Percentiles rank a stretch among this genome's conserved stretches.
phyloP scores from a whole-genome alignment of 2,888 invertebrate genomes.

The Nymphalis c-album region DNA sequence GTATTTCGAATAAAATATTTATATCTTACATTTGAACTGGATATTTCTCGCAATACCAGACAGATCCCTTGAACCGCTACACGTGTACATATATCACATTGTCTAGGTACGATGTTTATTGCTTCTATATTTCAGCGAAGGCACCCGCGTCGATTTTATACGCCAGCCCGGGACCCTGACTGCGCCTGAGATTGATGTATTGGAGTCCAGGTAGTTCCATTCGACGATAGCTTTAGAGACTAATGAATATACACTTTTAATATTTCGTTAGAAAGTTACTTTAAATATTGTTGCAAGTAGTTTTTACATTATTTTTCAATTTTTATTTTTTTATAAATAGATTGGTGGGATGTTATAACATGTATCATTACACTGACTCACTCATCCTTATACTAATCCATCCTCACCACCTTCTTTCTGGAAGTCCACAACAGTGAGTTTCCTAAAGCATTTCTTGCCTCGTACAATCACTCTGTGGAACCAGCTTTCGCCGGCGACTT shows the following conservation, averaged over 20 bases:
- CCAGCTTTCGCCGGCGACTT: no score
- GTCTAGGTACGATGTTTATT: conserved; percentile 43
- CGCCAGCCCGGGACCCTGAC: conserved; percentile 32
- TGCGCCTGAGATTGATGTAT: conserved; percentile 28
- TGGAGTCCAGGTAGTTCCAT: conserved; percentile 19
- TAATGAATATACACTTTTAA: conserved; percentile 1
- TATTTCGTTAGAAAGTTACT: not conserved
- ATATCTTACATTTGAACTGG: conserved; percentile 4
- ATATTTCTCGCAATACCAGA: conserved; percentile 4
- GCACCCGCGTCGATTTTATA: conserved; percentile 36
- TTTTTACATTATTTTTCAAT: no score
- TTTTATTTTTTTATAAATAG: no score
- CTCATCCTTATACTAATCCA: no score
- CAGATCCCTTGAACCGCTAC: conserved; percentile 22
- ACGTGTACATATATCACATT: conserved; percentile 36
- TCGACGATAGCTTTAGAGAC: not conserved
- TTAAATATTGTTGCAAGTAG: not conserved
- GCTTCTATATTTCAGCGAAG: conserved; percentile 38
- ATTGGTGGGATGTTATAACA: no score
- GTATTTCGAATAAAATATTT: not conserved
- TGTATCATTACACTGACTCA: no score
- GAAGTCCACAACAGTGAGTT: no score
- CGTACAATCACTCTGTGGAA: no score
- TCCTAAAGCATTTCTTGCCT: no score
- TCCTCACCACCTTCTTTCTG: no score